Evolutionary conservation across 2,113 vertebrate species (phyloP).

Genomic region (Lepus americanus): DNA sequence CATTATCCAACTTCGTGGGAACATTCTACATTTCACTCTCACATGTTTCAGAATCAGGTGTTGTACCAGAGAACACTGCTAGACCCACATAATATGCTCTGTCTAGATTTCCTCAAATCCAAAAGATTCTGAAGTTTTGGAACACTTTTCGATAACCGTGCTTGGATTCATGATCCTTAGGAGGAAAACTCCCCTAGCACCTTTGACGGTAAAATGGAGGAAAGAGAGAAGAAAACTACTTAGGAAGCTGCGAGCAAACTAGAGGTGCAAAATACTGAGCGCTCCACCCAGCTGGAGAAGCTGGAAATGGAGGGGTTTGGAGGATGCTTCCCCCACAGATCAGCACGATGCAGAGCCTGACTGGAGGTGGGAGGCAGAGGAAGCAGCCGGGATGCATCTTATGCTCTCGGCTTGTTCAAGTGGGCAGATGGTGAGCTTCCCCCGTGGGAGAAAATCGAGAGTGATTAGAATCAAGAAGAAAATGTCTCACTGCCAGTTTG

Average conservation of each 20-base stretch:
- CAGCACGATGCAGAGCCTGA: neutral
- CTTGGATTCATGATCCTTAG: neutral
- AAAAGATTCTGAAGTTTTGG: neutral
- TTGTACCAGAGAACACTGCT: neutral
- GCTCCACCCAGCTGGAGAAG: neutral
- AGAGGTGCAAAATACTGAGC: neutral
- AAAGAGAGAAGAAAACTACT: neutral
- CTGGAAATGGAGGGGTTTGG: neutral
- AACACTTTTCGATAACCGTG: neutral
- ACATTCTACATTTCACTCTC: neutral
- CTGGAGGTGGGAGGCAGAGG: slow-evolving; percentile 50
- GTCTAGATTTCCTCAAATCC: slow-evolving; percentile 26
- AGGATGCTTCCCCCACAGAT: neutral
- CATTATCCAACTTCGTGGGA: neutral
- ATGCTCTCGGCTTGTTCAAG: slow-evolving; percentile 9
- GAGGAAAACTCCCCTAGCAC: neutral
- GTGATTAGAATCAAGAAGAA: slow-evolving; percentile 25
- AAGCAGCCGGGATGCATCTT: slow-evolving; percentile 57
- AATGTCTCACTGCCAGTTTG: neutral
- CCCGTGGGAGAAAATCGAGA: neutral
- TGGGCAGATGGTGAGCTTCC: slow-evolving; percentile 69
- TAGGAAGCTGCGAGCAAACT: neutral
- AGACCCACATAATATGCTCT: neutral
- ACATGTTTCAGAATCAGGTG: neutral
- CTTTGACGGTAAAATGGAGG: neutral